phyloP scores from a whole-genome alignment of 2,113 vertebrate genomes.

The Spheniscus mendiculus region DNA sequence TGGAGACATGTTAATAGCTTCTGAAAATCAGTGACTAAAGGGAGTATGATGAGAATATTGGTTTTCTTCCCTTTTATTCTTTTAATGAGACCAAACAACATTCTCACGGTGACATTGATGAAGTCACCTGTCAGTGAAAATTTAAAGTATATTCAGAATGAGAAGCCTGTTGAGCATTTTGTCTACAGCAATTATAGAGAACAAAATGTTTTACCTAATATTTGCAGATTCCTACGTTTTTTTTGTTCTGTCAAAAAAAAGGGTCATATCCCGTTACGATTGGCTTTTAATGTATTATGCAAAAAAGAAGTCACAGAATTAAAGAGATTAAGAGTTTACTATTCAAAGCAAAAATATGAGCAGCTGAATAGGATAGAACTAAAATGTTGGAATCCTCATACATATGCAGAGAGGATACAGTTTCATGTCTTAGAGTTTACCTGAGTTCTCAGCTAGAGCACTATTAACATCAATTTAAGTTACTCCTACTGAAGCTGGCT shows the following conservation, averaged over 20 bases:
- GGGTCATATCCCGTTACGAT: neutral
- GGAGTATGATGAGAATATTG: neutral
- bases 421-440: neutral
- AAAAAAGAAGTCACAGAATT: neutral
- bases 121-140: neutral
- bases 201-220: neutral
- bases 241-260: neutral
- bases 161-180: neutral
- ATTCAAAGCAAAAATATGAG: neutral
- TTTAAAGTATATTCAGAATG: neutral
- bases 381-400: neutral
- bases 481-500: neutral
- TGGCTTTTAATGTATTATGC: conserved; percentile 6
- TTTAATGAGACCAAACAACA: neutral
- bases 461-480: neutral
- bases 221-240: neutral
- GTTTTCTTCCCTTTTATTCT: neutral
- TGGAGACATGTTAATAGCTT: neutral
- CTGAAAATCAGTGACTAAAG: neutral
- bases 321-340: neutral
- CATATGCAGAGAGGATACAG: neutral
- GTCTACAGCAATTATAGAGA: neutral
- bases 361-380: neutral
- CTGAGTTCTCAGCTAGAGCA: neutral
- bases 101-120: neutral